Evolutionary conservation across 1,140 invertebrate genomes (phyloP).

Genomic region (Drosophila nebulosa): DNA sequence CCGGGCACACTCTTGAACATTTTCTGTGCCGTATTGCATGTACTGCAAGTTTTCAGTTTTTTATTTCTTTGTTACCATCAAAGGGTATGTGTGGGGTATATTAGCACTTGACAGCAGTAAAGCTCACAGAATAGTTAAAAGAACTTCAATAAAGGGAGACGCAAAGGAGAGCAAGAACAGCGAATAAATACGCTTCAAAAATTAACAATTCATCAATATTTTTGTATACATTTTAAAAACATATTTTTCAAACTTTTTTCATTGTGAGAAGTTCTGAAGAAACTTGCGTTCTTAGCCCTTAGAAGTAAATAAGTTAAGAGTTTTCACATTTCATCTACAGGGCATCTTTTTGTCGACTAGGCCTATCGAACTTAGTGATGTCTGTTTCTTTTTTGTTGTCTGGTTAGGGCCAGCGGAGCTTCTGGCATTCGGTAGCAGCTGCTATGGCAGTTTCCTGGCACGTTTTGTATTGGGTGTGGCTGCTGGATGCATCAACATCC

Average conservation of each 20-base stretch:
- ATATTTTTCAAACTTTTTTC: too few relatives aligned
- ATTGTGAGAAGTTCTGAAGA: too few relatives aligned
- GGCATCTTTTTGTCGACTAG: background rate
- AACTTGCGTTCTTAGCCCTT: too few relatives aligned
- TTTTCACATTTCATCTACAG: background rate
- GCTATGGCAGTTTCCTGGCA: slow-evolving; percentile 44
- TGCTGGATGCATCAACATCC: slow-evolving; percentile 27
- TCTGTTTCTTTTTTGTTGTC: slow-evolving; percentile 9
- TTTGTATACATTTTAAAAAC: too few relatives aligned
- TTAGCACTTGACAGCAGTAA: background rate
- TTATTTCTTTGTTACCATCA: slow-evolving; percentile 22
- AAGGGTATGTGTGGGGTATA: background rate
- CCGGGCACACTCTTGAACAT: slow-evolving; percentile 55
- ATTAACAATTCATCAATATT: too few relatives aligned
- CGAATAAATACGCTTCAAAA: too few relatives aligned
- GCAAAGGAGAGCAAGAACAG: too few relatives aligned
- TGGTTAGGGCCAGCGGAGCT: slow-evolving; percentile 32
- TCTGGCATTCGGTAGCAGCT: slow-evolving; percentile 42
- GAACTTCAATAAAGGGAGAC: too few relatives aligned
- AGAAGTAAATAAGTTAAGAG: too few relatives aligned
- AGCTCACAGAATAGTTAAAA: too few relatives aligned
- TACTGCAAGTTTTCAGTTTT: slow-evolving; percentile 57
- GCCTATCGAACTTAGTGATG: background rate
- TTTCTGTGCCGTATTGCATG: slow-evolving; percentile 56
- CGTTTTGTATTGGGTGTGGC: slow-evolving; percentile 61